Evolutionary conservation across 2,797 vertebrate genomes (phyloP), one percentile per base, ranked within the genome.

Genomic region (Protonibea diacanthus): DNA sequence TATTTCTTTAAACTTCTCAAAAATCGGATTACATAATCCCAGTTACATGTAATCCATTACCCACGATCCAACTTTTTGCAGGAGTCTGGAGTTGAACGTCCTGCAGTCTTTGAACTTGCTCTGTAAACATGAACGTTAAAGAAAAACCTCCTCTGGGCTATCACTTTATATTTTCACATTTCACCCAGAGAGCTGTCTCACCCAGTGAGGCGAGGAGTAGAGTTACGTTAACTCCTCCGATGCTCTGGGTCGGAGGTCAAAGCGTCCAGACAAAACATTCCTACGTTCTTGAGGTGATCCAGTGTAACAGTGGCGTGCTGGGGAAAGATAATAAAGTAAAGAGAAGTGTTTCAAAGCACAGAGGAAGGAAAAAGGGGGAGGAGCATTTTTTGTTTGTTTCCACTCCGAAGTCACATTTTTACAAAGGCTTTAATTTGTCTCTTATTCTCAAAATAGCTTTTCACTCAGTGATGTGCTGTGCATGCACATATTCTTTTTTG

Each of bases 151-250:
- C 18, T 64, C 14, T 18, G 27, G 1, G 21, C 8, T 56, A 40
- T 76, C 51, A 15, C 6, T 14, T 70, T 67, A 38, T 52, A 57
- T 71, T 77, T 56, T 60, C 17, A 62, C 51, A 42, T 80, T 74
- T 82, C 59, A 48, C 68, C 76, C 82, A 76, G 64, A 71, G 58
- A 68, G 47, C 64, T 49, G 67, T 10, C 61, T 25, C 38, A 2
- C 6, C 14, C 27, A 18, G 23, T 1, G 23, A 42, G 21, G 18
- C 13, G 40, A 59, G 21, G 65, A 55, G 52, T 42, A 33, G 52
- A 66, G 77, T 70, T 44, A n/a, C 11, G 2, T 62, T 78, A 61
- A 67, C 77, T 21, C 65, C 11, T 3, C 62, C 27, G 18, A 64
- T 6, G 40, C 38, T 0, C 0, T 0, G 6, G 66, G 57, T 76